Conservation (phyloP, 2,888 invertebrate genomes). For the Sphaeridia pumilis region DNA sequence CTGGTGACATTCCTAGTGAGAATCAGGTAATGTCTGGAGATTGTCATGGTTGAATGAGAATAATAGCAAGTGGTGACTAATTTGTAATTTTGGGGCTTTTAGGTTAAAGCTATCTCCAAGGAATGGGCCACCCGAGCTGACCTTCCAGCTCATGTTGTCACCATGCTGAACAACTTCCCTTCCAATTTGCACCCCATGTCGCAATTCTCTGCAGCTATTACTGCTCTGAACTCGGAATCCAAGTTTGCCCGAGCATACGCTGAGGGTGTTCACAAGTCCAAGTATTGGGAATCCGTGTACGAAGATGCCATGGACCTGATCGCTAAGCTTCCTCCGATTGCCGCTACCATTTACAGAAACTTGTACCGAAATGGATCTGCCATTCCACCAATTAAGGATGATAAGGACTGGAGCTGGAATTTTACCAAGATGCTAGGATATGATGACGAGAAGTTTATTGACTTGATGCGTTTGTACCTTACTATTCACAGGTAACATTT, state of each 20-base stretch:
- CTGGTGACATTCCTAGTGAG: slow-evolving; percentile 74
- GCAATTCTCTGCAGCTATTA: slow-evolving; percentile 81
- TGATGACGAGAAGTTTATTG: slow-evolving; percentile 63
- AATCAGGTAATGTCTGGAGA: slow-evolving; percentile 50
- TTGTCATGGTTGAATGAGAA: slow-evolving; percentile 2
- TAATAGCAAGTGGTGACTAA: background rate
- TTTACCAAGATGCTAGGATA: slow-evolving; percentile 86
- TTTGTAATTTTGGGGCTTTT: slow-evolving; percentile 17
- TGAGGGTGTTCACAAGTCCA: slow-evolving; percentile 72
- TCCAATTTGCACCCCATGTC: slow-evolving; percentile 85
- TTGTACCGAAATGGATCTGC: slow-evolving; percentile 71
- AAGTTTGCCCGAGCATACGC: slow-evolving; percentile 81
- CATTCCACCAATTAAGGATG: slow-evolving; percentile 74
- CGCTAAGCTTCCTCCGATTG: slow-evolving; percentile 85
- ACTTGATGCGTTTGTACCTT: slow-evolving; percentile 83
- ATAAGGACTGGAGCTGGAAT: slow-evolving; percentile 87
- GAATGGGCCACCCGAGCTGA: slow-evolving; percentile 82
- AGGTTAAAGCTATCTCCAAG: slow-evolving; percentile 52
- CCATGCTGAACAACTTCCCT: slow-evolving; percentile 84
- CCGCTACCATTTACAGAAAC: slow-evolving; percentile 88
- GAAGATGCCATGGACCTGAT: slow-evolving; percentile 92
- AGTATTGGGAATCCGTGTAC: slow-evolving; percentile 86
- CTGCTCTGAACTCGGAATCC: slow-evolving; percentile 83
- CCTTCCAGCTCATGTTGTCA: slow-evolving; percentile 82
- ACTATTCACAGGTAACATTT: slow-evolving; percentile 81